phyloP scores from a whole-genome alignment of 2,113 vertebrate species.

The Nibea albiflora region DNA sequence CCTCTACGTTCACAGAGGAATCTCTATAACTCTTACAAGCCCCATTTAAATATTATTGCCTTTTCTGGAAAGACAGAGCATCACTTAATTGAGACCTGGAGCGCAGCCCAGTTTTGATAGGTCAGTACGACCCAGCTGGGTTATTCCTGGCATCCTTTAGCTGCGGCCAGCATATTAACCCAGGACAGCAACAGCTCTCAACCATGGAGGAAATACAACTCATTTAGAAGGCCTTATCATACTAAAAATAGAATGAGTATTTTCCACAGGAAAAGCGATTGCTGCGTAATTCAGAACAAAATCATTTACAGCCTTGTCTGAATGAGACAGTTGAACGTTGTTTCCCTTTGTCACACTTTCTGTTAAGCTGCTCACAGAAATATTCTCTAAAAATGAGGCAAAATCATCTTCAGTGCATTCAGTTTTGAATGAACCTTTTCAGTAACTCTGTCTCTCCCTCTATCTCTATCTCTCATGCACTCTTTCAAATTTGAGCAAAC shows the following conservation, averaged over 20 bases:
- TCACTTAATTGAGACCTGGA: slow-evolving; percentile 75
- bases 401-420: neutral
- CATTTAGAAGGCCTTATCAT: slow-evolving; percentile 40
- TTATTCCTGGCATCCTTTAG: slow-evolving; percentile 72
- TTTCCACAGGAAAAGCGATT: slow-evolving; percentile 43
- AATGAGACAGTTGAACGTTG: slow-evolving; percentile 1
- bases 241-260: slow-evolving; percentile 49
- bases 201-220: slow-evolving; percentile 52
- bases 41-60: slow-evolving; percentile 68
- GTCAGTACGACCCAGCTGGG: slow-evolving; percentile 67
- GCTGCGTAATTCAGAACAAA: slow-evolving; percentile 28
- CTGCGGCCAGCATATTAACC: slow-evolving; percentile 47
- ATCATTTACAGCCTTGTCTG: slow-evolving; percentile 13
- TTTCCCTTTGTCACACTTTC: slow-evolving; percentile 9
- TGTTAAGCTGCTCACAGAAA: slow-evolving; percentile 14
- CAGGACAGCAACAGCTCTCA: slow-evolving; percentile 47
- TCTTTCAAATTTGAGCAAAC: slow-evolving; percentile 35
- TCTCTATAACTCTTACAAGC: slow-evolving; percentile 24
- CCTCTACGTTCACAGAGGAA: slow-evolving; percentile 18
- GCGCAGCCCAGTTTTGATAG: slow-evolving; percentile 62
- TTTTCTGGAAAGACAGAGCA: slow-evolving; percentile 69
- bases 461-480: neutral
- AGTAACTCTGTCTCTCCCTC: neutral
- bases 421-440: slow-evolving; percentile 8
- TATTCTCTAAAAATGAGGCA: neutral